phyloP scores from a whole-genome alignment of 2,888 invertebrate genomes.

The Leptinotarsa haldemani region DNA sequence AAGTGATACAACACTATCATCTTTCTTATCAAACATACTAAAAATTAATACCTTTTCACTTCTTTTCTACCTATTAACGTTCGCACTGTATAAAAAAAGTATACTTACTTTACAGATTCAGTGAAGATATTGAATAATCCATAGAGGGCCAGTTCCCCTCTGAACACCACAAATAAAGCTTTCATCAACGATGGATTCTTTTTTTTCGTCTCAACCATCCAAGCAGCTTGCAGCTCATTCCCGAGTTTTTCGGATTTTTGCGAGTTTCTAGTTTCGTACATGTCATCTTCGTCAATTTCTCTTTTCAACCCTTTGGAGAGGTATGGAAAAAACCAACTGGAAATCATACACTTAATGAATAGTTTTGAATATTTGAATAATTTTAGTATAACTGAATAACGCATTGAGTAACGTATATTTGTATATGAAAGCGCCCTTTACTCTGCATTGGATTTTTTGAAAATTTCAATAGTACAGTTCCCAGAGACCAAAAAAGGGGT shows the following conservation, averaged over 20 bases:
- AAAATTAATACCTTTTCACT: too few species aligned
- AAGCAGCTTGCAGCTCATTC: slow-evolving; percentile 61
- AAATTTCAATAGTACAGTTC: too few species aligned
- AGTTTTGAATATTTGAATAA: too few species aligned
- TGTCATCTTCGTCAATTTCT: slow-evolving; percentile 67
- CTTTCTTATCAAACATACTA: too few species aligned
- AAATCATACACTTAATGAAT: slow-evolving; percentile 39
- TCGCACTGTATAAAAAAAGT: neutral
- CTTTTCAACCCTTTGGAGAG: slow-evolving; percentile 66
- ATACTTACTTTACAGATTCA: slow-evolving; percentile 48
- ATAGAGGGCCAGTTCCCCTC: slow-evolving; percentile 44
- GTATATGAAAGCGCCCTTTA: too few species aligned
- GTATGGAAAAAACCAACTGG: slow-evolving; percentile 67
- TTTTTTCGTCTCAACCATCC: slow-evolving; percentile 51
- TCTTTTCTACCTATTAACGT: neutral
- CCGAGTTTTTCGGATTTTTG: slow-evolving; percentile 65
- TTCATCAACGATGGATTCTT: slow-evolving; percentile 52
- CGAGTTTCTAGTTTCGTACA: slow-evolving; percentile 65
- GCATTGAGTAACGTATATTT: too few species aligned
- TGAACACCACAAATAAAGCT: slow-evolving; percentile 54
- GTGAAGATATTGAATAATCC: slow-evolving; percentile 38
- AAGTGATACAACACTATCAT: too few species aligned
- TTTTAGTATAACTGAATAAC: too few species aligned
- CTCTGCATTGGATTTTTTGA: too few species aligned
- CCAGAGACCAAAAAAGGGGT: too few species aligned